phyloP scores from a whole-genome alignment of 2,113 vertebrate genomes.

The Rhinolophus ferrumequinum region DNA sequence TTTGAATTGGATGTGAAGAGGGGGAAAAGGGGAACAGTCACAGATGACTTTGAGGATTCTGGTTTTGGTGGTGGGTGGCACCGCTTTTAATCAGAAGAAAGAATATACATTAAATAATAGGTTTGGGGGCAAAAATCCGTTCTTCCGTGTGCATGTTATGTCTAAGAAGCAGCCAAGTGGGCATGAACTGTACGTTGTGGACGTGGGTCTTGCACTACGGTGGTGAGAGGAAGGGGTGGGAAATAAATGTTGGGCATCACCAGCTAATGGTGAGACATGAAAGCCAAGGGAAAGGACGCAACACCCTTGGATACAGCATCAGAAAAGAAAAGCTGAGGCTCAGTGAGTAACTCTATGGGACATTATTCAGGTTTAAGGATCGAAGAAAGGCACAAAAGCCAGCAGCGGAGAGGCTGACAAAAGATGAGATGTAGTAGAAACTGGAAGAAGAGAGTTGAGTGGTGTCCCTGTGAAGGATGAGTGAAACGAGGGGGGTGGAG shows the following conservation, averaged over 20 bases:
- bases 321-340: neutral
- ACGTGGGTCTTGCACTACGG: neutral
- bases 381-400: neutral
- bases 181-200: neutral
- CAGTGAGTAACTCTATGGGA: neutral
- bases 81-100: neutral
- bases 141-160: neutral
- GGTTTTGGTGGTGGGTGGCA: neutral
- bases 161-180: neutral
- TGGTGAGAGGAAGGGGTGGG: fast-evolving
- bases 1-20: neutral
- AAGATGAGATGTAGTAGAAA: neutral
- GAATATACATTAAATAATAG: neutral
- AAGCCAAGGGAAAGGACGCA: neutral
- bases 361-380: neutral
- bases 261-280: neutral
- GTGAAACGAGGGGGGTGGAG: too few species aligned
- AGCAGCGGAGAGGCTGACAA: neutral
- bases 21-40: neutral
- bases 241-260: neutral
- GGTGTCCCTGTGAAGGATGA: neutral
- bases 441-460: neutral
- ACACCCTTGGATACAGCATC: neutral
- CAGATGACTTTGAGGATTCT: neutral
- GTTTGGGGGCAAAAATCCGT: neutral